A percentile compares a stretch with the other conserved stretches of the same genome.
These are phyloP conservation scores for Hippocampus guttulatus DNA, from an alignment of 2,113 vertebrate species.

Conservation along the genomic window DNA sequence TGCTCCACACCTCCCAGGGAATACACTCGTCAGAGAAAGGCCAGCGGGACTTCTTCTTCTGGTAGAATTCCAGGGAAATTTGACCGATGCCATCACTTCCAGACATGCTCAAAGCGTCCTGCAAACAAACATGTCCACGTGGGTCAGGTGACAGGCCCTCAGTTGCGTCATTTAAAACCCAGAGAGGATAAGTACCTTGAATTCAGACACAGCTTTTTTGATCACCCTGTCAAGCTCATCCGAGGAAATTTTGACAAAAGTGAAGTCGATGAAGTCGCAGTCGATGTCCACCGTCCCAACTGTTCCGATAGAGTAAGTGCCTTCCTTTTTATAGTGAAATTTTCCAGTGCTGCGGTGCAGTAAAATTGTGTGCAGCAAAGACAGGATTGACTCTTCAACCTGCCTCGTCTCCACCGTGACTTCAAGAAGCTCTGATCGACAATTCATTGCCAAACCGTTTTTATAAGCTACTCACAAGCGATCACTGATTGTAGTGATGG, in stretches of 20 bases:
- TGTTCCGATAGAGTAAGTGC: constrained; percentile 96
- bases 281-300: constrained; percentile 93
- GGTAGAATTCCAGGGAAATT: constrained; percentile 96
- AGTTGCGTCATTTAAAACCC: not conserved
- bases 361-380: constrained; percentile 87
- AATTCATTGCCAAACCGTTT: constrained; percentile 78
- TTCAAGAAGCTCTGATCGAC: constrained; percentile 91
- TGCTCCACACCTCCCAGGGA: constrained; percentile 97
- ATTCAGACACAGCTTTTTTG: constrained; percentile 86
- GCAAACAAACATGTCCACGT: constrained; percentile 17
- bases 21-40: constrained; percentile 97
- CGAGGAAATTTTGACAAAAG: constrained; percentile 87
- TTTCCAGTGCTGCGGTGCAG: constrained; percentile 97
- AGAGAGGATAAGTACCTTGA: constrained; percentile 76
- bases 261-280: constrained; percentile 95
- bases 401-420: constrained; percentile 92
- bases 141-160: not conserved
- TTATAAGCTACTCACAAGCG: constrained; percentile 29
- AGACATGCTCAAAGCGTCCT: constrained; percentile 86
- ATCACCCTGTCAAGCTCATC: constrained; percentile 93
- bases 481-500: not conserved
- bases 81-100: constrained; percentile 92
- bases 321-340: constrained; percentile 98
- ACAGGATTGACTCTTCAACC: constrained; percentile 92
- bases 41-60: constrained; percentile 98